Evolutionary conservation across 2,888 invertebrate genomes (phyloP).

Genomic region (Tetragonisca angustula): DNA sequence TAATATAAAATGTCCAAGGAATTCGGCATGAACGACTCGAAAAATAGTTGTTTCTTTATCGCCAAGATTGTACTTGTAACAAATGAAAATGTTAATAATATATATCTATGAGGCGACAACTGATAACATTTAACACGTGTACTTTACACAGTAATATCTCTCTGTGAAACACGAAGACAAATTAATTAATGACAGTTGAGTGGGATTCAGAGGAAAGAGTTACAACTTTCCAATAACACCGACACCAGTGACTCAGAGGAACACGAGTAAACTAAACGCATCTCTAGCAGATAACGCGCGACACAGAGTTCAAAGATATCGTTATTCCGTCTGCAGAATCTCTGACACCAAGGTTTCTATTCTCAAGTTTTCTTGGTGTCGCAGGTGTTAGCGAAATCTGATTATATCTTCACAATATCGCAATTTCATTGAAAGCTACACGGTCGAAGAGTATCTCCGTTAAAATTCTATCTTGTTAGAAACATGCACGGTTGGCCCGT

Average conservation of each 20-base stretch:
- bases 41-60: background rate
- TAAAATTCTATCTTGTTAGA: constrained; percentile 10
- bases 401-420: background rate
- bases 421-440: background rate
- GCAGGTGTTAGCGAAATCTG: no score
- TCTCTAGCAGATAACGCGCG: background rate
- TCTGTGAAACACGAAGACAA: background rate
- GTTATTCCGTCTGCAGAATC: background rate
- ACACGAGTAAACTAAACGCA: background rate
- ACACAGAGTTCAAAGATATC: background rate
- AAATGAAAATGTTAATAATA: no score
- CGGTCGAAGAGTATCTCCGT: no score
- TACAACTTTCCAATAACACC: background rate
- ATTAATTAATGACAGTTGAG: background rate
- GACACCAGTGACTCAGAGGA: background rate
- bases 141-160: background rate
- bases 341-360: background rate
- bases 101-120: background rate
- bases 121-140: background rate
- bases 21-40: background rate
- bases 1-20: background rate
- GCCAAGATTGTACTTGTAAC: background rate
- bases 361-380: no score
- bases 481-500: background rate
- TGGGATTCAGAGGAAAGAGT: background rate